These are phyloP conservation scores for Uropsilus gracilis DNA, from an alignment of 2,113 vertebrate genomes.

Conservation along the genomic window DNA sequence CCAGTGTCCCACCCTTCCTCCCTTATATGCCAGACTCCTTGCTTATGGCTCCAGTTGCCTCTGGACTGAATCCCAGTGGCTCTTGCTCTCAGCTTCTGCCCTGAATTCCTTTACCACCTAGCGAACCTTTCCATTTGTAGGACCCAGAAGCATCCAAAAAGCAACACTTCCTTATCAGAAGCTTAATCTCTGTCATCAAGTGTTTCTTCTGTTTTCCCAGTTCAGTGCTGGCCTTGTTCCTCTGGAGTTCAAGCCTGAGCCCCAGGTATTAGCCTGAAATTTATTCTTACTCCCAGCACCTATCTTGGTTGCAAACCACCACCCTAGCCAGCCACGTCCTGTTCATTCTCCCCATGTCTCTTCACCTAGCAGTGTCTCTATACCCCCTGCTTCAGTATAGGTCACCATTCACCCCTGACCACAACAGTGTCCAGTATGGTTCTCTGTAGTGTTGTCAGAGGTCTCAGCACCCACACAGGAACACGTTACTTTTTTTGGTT, in stretches of 20 bases:
- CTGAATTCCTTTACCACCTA: background rate
- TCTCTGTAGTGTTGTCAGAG: background rate
- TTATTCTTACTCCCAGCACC: background rate
- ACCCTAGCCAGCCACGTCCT: background rate
- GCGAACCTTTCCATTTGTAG: background rate
- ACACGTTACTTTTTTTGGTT: rapidly evolving
- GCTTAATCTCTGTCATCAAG: background rate
- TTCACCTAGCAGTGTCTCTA: background rate
- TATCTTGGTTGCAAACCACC: background rate
- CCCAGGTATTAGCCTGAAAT: background rate
- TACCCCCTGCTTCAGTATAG: background rate
- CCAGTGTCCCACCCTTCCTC: background rate
- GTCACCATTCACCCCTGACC: background rate
- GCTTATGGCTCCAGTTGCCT: background rate
- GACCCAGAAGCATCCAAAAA: background rate
- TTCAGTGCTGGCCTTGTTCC: background rate
- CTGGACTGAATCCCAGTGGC: background rate
- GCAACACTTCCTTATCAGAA: background rate
- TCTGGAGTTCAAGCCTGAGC: background rate
- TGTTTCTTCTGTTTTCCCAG: background rate
- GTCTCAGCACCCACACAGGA: background rate
- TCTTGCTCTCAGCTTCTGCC: background rate
- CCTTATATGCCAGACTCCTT: background rate
- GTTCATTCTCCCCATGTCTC: background rate
- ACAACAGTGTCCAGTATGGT: no score